Conservation (phyloP, 2,888 invertebrate species). For the Prenolepis imparis region DNA sequence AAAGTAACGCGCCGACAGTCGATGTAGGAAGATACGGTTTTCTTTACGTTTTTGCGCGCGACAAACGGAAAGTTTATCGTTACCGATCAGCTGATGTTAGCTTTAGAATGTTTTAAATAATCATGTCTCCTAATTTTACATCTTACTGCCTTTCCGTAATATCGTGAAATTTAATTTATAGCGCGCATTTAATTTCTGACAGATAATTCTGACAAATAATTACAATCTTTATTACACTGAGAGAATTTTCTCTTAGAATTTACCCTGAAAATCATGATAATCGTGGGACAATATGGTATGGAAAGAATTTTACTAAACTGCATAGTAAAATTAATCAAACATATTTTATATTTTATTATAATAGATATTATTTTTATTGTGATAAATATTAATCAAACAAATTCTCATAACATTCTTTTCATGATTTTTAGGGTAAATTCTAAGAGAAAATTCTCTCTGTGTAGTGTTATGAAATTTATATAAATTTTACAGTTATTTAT, state of each 20-base stretch:
- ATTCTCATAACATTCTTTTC: no score
- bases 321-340: no score
- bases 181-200: not conserved
- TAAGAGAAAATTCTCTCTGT: no score
- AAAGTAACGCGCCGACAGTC: slow-evolving; percentile 28
- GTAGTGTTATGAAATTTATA: not conserved
- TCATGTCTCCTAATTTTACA: not conserved
- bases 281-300: no score
- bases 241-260: no score
- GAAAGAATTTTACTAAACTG: no score
- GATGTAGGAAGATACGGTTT: not conserved
- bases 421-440: no score
- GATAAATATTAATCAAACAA: no score
- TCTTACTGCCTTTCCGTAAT: not conserved
- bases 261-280: no score
- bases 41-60: not conserved
- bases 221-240: not conserved
- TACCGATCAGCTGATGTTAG: not conserved
- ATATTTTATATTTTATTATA: no score
- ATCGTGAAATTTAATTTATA: not conserved
- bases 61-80: not conserved
- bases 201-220: not conserved
- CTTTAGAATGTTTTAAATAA: not conserved
- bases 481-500: not conserved
- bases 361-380: no score